These are phyloP conservation scores for Macrostomum cliftonense DNA, from an alignment of 2,888 invertebrate species.

Conservation along the genomic window DNA sequence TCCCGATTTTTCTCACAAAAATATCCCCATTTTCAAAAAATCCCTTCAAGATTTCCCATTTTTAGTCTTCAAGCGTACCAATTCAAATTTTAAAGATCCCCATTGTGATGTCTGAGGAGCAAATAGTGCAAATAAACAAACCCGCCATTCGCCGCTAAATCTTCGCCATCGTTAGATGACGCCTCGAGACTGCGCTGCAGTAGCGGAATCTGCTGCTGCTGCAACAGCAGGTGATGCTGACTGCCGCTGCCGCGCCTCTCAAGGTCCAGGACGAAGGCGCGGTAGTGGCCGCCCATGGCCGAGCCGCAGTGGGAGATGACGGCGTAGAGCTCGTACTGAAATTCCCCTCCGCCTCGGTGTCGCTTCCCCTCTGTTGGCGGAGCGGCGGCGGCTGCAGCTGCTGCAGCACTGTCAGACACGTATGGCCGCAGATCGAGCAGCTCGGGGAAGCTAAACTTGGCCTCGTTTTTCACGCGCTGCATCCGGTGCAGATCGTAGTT, in stretches of 20 bases:
- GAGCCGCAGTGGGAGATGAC: conserved; percentile 37
- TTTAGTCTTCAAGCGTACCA: too few species aligned
- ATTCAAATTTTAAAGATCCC: too few species aligned
- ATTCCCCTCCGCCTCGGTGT: conserved; percentile 12
- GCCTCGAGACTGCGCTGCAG: too few species aligned
- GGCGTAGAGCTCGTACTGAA: conserved; percentile 34
- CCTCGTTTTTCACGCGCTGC: conserved; percentile 28
- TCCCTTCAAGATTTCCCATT: too few species aligned
- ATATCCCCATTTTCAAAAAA: too few species aligned
- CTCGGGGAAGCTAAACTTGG: conserved; percentile 31
- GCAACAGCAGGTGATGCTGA: background rate
- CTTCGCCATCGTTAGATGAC: too few species aligned
- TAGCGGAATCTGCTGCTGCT: too few species aligned
- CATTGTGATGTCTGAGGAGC: too few species aligned
- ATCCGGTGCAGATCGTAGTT: conserved; percentile 32
- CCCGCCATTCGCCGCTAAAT: too few species aligned
- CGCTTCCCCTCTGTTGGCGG: conserved; percentile 10
- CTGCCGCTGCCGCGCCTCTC: conserved; percentile 32
- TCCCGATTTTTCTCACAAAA: too few species aligned
- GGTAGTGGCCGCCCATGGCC: conserved; percentile 36
- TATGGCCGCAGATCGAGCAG: conserved; percentile 29
- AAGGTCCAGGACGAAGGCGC: conserved; percentile 35
- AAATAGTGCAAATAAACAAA: too few species aligned
- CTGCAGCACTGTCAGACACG: background rate
- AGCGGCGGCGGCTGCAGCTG: too few species aligned